Percentiles rank a stretch among this genome's conserved stretches.
Evolutionary conservation across 2,113 vertebrate species (phyloP).

Genomic region (Fukomys damarensis): DNA sequence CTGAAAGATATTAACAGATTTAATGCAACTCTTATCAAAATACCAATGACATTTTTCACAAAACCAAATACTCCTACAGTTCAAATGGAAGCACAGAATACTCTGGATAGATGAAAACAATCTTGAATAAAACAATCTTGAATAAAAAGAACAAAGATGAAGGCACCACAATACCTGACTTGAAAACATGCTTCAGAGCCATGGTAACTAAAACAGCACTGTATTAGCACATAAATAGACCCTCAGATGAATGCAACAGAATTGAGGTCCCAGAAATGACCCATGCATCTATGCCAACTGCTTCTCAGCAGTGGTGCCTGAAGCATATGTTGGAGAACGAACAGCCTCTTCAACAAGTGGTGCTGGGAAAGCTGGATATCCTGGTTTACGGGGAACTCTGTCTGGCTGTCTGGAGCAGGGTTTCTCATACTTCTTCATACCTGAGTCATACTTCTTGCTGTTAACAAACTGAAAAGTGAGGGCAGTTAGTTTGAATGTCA

Average conservation of each 20-base stretch:
- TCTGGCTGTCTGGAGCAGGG: neutral
- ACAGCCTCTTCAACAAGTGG: neutral
- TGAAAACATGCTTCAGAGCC: neutral
- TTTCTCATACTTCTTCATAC: slow-evolving; percentile 23
- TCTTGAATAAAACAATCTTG: no score
- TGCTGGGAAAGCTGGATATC: no score
- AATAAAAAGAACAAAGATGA: neutral
- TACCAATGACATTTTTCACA: neutral
- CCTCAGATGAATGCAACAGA: neutral
- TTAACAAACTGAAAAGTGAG: slow-evolving; percentile 32
- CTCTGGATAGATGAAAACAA: neutral
- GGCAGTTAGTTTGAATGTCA: neutral
- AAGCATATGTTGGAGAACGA: neutral
- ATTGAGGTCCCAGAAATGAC: neutral
- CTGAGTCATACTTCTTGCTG: neutral
- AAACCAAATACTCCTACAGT: neutral
- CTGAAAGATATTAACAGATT: neutral
- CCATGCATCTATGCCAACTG: neutral
- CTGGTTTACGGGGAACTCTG: neutral
- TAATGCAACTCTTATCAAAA: neutral
- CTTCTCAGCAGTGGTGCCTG: neutral
- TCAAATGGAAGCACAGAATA: neutral
- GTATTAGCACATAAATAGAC: no score
- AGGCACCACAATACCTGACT: no score
- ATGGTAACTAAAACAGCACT: neutral